phyloP scores from a whole-genome alignment of 2,888 invertebrate species.

The Scelioninae gen. 1 region DNA sequence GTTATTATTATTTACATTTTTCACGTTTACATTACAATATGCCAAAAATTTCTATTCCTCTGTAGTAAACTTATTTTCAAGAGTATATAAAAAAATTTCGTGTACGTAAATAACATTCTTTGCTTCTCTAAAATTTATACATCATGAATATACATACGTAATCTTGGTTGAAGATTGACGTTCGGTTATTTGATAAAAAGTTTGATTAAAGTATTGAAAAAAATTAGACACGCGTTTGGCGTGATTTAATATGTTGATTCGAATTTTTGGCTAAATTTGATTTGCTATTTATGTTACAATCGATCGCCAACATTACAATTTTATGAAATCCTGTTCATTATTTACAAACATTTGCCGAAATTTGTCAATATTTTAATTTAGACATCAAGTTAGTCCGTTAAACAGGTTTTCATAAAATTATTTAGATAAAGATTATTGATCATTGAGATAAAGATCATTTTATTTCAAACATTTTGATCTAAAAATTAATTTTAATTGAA shows the following conservation, averaged over 20 bases:
- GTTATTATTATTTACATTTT: background rate
- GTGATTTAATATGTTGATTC: constrained; percentile 25
- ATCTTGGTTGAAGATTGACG: constrained; percentile 23
- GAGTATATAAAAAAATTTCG: background rate
- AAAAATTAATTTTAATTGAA: no score
- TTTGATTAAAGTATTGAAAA: constrained; percentile 24
- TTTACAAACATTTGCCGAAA: background rate
- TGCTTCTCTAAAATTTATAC: background rate
- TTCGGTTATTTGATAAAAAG: constrained; percentile 17
- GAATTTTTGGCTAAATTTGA: background rate
- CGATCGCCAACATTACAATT: no score
- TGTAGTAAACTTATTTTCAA: background rate
- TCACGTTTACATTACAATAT: no score
- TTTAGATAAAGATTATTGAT: no score
- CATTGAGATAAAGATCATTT: no score
- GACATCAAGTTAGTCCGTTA: no score
- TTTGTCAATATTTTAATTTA: no score
- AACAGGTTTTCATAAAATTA: no score
- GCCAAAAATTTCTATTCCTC: background rate
- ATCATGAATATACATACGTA: constrained; percentile 17
- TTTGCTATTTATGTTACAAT: background rate
- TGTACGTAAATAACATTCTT: constrained; percentile 10
- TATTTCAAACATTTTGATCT: no score
- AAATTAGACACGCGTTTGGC: constrained; percentile 19
- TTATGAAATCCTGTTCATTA: background rate